Evolutionary conservation across 2,797 vertebrate genomes (phyloP).

Genomic region (Sebastes alutus): DNA sequence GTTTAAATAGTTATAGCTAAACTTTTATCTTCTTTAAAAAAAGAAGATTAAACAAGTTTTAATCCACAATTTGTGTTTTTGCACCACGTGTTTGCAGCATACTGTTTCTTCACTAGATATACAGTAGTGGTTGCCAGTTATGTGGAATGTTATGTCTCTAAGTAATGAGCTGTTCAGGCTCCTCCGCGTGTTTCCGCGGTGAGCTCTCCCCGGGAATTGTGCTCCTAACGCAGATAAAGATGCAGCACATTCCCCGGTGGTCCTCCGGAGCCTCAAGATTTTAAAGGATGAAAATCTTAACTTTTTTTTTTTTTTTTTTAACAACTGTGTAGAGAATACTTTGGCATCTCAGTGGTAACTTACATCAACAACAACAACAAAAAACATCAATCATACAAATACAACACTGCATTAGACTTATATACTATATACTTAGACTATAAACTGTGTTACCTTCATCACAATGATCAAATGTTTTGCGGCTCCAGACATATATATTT

Average conservation of each 20-base stretch:
- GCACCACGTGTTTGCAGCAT: background rate
- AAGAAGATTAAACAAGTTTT: accelerated
- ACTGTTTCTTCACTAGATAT: background rate
- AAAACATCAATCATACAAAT: background rate
- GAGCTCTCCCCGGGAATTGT: slow-evolving; percentile 4
- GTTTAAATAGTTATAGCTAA: background rate
- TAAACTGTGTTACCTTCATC: too few species aligned
- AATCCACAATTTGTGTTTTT: background rate
- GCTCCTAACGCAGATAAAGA: slow-evolving; percentile 3
- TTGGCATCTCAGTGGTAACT: background rate
- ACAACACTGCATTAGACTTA: background rate
- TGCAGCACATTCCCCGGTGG: background rate
- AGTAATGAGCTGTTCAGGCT: background rate
- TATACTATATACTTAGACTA: too few species aligned
- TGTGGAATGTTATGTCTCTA: background rate
- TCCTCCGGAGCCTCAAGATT: background rate
- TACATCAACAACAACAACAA: background rate
- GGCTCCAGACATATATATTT: too few species aligned
- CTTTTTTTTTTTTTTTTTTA: background rate
- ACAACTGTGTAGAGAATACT: too few species aligned
- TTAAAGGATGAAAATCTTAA: background rate
- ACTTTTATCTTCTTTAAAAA: background rate
- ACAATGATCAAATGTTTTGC: too few species aligned
- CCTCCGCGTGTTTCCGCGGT: background rate
- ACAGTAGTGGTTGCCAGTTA: background rate